phyloP scores from a whole-genome alignment of 2,797 vertebrate genomes.

The Schizopygopsis malacanthus region DNA sequence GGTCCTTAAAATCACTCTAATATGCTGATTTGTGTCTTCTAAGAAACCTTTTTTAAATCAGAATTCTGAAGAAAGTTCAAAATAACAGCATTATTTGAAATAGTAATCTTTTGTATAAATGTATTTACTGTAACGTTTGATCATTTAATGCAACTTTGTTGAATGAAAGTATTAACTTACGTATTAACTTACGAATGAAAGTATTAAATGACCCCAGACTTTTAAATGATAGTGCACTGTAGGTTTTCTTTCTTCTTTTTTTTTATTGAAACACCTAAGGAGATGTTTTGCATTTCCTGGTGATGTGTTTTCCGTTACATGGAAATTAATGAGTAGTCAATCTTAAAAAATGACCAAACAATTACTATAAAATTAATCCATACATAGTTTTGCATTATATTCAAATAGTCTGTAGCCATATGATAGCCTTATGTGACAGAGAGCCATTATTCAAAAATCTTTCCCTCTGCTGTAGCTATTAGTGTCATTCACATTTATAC shows the following conservation, averaged over 20 bases:
- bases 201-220: background rate
- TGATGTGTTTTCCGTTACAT: background rate
- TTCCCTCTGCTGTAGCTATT: constrained; percentile 1
- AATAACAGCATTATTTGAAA: background rate
- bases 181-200: background rate
- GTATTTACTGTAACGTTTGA: background rate
- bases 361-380: background rate
- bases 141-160: background rate
- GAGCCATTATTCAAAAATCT: background rate
- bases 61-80: background rate
- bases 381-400: background rate
- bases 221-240: background rate
- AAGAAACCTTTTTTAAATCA: background rate
- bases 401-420: background rate
- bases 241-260: too few relatives aligned
- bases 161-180: background rate
- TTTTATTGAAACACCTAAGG: background rate
- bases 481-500: background rate
- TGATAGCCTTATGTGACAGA: background rate
- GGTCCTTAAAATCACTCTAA: background rate
- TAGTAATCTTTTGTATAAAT: background rate
- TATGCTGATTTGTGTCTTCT: background rate
- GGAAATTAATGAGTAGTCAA: background rate
- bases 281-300: background rate
- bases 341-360: background rate